These are phyloP conservation scores for Coecobrya sp. DNA, from an alignment of 2,888 invertebrate species.

Conservation along the genomic window DNA sequence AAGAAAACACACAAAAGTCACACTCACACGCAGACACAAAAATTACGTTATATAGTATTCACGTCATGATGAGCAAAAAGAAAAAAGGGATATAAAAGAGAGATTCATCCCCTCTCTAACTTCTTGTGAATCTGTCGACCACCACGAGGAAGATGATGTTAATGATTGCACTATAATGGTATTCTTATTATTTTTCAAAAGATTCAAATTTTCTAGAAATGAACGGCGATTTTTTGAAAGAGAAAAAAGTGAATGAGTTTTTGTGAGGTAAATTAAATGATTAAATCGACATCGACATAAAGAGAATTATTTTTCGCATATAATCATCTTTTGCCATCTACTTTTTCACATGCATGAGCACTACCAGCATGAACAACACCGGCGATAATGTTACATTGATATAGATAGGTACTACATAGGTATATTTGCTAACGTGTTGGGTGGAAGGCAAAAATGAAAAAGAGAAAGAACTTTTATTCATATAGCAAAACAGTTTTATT, in stretches of 20 bases:
- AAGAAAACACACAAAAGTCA: slow-evolving; percentile 53
- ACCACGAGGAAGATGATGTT: slow-evolving; percentile 20
- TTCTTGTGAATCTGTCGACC: background rate
- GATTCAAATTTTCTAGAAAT: background rate
- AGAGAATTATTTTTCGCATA: slow-evolving; percentile 66
- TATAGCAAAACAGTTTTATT: slow-evolving; percentile 46
- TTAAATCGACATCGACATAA: slow-evolving; percentile 55
- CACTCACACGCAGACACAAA: slow-evolving; percentile 28
- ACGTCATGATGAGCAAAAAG: slow-evolving; percentile 35
- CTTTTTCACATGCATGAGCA: slow-evolving; percentile 20
- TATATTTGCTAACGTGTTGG: background rate
- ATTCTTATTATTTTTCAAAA: background rate
- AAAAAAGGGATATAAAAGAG: background rate
- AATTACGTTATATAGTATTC: slow-evolving; percentile 8
- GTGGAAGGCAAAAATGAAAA: background rate
- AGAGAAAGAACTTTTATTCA: slow-evolving; percentile 6
- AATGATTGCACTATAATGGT: background rate
- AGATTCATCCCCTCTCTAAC: background rate
- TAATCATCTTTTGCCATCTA: slow-evolving; percentile 58
- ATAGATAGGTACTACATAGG: background rate
- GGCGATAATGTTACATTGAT: background rate
- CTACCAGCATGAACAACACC: background rate
- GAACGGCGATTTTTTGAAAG: slow-evolving; percentile 43
- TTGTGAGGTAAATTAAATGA: slow-evolving; percentile 32
- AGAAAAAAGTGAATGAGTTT: slow-evolving; percentile 51